Evolutionary conservation across 2,113 vertebrate species (phyloP), one percentile per base, ranked within the genome.

Genomic region (Zosterops hypoxanthus): DNA sequence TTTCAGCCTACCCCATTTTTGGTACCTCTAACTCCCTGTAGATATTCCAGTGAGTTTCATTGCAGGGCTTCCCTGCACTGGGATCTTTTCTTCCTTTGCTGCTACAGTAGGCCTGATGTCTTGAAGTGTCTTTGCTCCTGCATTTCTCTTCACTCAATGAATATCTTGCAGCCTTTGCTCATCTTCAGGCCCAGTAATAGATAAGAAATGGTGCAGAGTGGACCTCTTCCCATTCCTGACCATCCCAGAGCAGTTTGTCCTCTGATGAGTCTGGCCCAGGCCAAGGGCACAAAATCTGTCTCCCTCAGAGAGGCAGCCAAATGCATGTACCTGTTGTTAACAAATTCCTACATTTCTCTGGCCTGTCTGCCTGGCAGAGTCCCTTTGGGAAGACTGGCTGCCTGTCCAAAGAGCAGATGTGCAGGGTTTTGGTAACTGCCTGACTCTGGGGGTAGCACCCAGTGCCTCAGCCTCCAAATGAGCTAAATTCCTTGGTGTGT

Each of bases 291-390:
- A 47, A 60, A 84, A 42, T 53, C 41, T 44, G 2, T 26, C 20
- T 72, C 36, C 21, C 3, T 0, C 8, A 42, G 63, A 33, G 66
- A 87, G 21, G 21, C 46, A 57, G 17, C 13, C 59, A 83, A 55
- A 31, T 22, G 8, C 34, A 9, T 7, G 31, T 16, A 14, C 18
- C 36, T 0, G 0, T 39, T 63, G 13, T 31, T 63, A 47, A 56
- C 55, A 44, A 88, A 70, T 84, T 39, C 23, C 41, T 46, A 24
- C 11, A 0, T 87, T 83, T 60, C 44, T 36, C 49, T 77, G 49
- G 16, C 42, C 44, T 63, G 12, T 15, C 31, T 82, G 31, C 28
- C 66, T 24, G 59, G 33, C 59, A 77, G 14, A 34, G 60, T 33
- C 22, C 49, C 46, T 81, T 68, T 72, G 60, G 59, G 36, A 13